phyloP scores from a whole-genome alignment of 2,797 vertebrate species.

The Mycteria americana region DNA sequence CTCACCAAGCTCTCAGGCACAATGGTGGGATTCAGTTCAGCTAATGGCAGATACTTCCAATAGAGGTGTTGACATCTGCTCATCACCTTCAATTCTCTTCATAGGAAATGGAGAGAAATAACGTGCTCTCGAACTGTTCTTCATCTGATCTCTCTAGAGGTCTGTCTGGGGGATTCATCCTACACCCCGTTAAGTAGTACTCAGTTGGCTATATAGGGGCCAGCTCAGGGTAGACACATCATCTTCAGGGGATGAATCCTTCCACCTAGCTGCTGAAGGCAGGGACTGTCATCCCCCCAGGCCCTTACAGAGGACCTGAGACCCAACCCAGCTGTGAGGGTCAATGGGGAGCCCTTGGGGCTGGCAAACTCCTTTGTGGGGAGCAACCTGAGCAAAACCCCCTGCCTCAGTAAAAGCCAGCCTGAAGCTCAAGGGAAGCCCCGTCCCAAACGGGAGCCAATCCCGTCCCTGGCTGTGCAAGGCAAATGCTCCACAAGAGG shows the following conservation, averaged over 20 bases:
- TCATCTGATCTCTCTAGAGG: neutral
- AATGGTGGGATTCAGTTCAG: neutral
- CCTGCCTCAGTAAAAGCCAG: neutral
- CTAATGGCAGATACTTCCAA: neutral
- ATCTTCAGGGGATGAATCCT: neutral
- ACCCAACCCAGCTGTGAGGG: neutral
- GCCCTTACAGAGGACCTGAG: neutral
- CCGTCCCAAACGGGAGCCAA: neutral
- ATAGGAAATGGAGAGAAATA: neutral
- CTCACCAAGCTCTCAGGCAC: neutral
- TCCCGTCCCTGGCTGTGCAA: neutral
- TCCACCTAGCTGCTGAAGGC: neutral
- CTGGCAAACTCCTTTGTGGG: neutral
- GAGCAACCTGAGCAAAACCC: neutral
- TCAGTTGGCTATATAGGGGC: neutral
- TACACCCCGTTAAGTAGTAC: neutral
- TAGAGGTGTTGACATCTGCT: neutral
- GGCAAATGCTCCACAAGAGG: neutral
- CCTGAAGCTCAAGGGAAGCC: neutral
- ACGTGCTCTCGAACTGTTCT: neutral
- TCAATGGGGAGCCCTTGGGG: neutral
- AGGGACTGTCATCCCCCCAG: neutral
- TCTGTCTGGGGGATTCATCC: neutral
- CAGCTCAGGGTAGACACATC: neutral
- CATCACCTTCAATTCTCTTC: neutral